These are phyloP conservation scores for Phoxinus dragarum DNA, from an alignment of 2,797 vertebrate species.

Conservation along the genomic window DNA sequence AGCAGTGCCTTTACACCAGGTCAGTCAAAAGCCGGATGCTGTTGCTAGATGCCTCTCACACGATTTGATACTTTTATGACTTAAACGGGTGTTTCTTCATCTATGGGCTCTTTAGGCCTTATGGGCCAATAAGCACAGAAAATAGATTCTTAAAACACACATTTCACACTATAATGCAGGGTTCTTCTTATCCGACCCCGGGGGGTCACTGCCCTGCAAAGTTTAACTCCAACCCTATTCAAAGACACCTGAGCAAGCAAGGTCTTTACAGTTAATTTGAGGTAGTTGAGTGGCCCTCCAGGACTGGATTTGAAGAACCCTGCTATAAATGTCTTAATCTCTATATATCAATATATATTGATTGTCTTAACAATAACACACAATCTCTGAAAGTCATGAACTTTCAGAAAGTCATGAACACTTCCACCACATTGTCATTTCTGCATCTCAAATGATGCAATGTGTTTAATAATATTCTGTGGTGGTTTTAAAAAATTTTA, in stretches of 20 bases:
- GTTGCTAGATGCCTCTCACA: not conserved
- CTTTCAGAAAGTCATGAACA: not conserved
- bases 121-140: not conserved
- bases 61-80: not conserved
- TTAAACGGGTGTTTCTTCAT: not conserved
- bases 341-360: no score
- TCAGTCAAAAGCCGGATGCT: constrained; percentile 62
- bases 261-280: not conserved
- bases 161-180: not conserved
- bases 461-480: not conserved
- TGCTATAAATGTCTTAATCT: no score
- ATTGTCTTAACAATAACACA: no score
- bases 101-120: no score
- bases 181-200: no score
- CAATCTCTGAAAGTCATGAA: no score
- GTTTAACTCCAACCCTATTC: no score
- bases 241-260: not conserved
- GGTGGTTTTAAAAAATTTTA: no score
- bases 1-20: constrained; percentile 98
- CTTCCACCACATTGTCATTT: not conserved
- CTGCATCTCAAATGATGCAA: not conserved
- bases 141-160: not conserved
- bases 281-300: no score
- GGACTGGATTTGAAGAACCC: no score
- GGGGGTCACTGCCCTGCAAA: no score